A percentile compares a stretch with the other conserved stretches of the same genome.
phyloP scores from a whole-genome alignment of 2,888 invertebrate species.

The Psylliodes chrysocephalus region DNA sequence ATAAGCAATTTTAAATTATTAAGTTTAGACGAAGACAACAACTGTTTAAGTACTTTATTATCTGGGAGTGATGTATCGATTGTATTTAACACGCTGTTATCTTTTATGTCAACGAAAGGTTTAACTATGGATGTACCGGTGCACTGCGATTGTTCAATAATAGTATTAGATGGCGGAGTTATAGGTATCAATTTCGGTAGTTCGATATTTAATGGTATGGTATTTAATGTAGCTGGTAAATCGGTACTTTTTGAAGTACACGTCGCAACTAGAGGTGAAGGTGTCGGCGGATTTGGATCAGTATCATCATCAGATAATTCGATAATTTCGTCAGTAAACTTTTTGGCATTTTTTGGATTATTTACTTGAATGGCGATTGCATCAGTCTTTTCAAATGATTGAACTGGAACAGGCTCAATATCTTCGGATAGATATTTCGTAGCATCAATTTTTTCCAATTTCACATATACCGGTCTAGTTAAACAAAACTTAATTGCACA shows the following conservation, averaged over 20 bases:
- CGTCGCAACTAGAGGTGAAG: no score
- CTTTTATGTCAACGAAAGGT: neutral
- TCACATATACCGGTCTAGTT: neutral
- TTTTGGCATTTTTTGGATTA: neutral
- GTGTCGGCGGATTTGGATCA: no score
- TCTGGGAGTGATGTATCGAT: neutral
- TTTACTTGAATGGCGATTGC: neutral
- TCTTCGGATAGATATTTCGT: neutral
- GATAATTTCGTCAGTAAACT: conserved; percentile 5
- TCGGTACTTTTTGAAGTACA: no score
- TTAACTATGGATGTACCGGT: neutral
- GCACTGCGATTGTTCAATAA: neutral
- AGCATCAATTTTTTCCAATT: neutral
- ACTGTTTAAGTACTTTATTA: conserved; percentile 4
- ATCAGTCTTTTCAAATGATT: no score
- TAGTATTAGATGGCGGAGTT: no score
- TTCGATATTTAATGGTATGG: no score
- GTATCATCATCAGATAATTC: conserved; percentile 13
- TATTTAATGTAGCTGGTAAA: no score
- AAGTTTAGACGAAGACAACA: neutral
- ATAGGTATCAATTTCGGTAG: no score
- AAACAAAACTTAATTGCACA: neutral
- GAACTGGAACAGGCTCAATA: no score
- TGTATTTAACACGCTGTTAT: neutral
- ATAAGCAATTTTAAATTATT: neutral